Evolutionary conservation across 2,888 invertebrate species (phyloP).

Genomic region (Alloplasta piceator): DNA sequence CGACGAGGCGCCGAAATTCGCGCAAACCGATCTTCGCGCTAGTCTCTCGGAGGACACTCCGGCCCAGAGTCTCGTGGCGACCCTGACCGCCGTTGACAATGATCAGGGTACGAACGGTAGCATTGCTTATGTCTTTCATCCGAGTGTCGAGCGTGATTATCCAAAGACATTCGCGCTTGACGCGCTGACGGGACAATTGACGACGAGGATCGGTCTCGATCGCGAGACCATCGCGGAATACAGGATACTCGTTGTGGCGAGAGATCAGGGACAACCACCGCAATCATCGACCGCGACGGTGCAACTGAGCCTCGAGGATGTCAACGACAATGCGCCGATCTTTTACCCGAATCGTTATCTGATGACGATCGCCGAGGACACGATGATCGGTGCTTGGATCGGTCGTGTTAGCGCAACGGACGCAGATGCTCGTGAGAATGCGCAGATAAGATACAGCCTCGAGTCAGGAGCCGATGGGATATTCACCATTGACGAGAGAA

Average conservation of each 20-base stretch:
- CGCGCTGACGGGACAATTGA: slow-evolving; percentile 93
- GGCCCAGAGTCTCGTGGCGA: slow-evolving; percentile 91
- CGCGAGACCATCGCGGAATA: slow-evolving; percentile 92
- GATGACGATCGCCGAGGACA: slow-evolving; percentile 89
- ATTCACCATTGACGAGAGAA: slow-evolving; percentile 91
- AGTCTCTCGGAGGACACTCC: slow-evolving; percentile 92
- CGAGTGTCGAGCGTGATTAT: slow-evolving; percentile 91
- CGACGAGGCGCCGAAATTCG: slow-evolving; percentile 95
- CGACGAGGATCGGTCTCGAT: slow-evolving; percentile 91
- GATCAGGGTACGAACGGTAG: slow-evolving; percentile 97
- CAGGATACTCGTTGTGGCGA: slow-evolving; percentile 93
- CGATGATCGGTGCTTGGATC: slow-evolving; percentile 87
- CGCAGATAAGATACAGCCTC: slow-evolving; percentile 90
- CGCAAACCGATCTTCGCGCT: slow-evolving; percentile 89
- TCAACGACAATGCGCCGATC: slow-evolving; percentile 96
- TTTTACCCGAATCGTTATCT: slow-evolving; percentile 96
- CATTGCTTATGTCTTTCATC: slow-evolving; percentile 92
- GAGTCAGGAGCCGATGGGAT: slow-evolving; percentile 92
- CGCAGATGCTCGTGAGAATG: slow-evolving; percentile 95
- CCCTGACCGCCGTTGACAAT: slow-evolving; percentile 94
- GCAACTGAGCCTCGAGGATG: slow-evolving; percentile 91
- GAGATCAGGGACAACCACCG: slow-evolving; percentile 95
- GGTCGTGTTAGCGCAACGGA: slow-evolving; percentile 92
- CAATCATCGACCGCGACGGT: slow-evolving; percentile 96
- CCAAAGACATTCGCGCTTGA: slow-evolving; percentile 94